Evolutionary conservation across 2,113 vertebrate species (phyloP).

Genomic region (Gallinago jamesoni): DNA sequence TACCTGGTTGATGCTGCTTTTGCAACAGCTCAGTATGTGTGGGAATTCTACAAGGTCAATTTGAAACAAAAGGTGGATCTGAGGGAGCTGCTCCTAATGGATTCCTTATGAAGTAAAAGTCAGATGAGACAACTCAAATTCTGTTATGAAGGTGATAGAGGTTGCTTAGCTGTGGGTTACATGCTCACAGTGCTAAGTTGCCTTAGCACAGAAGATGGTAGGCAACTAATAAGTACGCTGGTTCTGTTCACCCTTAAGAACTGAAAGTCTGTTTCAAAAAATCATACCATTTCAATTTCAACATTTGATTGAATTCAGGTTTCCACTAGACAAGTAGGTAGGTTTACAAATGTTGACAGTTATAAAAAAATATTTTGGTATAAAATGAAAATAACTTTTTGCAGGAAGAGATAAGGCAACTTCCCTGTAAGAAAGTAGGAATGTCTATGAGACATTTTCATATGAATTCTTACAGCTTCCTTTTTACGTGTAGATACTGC

Average conservation of each 20-base stretch:
- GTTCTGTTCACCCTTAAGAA: neutral
- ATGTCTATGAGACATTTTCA: neutral
- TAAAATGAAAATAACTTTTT: neutral
- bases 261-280: neutral
- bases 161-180: neutral
- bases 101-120: neutral
- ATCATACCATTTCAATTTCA: neutral
- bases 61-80: neutral
- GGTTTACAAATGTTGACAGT: neutral
- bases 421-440: neutral
- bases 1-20: neutral
- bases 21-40: neutral
- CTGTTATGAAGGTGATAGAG: neutral
- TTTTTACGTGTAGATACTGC: constrained; percentile 16
- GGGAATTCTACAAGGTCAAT: neutral
- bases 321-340: neutral
- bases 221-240: neutral
- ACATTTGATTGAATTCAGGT: neutral
- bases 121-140: neutral
- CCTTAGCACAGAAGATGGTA: neutral
- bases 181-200: neutral
- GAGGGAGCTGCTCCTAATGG: neutral
- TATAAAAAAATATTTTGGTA: neutral
- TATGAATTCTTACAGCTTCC: neutral
- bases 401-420: neutral